These are phyloP conservation scores for Trissolcus basalis DNA, from an alignment of 1,140 invertebrate species.

Conservation along the genomic window DNA sequence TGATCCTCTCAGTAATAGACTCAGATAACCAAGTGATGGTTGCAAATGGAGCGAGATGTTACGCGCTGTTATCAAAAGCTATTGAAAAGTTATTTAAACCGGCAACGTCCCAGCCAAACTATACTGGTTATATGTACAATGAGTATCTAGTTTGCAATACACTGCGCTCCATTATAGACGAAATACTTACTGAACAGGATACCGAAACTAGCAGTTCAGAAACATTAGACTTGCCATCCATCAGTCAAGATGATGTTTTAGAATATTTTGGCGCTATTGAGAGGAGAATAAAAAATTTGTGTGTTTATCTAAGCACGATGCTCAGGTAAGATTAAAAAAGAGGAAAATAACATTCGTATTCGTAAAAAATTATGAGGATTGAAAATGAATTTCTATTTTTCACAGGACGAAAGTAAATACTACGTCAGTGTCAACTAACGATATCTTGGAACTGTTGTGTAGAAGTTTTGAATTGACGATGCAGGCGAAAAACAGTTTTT, in stretches of 20 bases:
- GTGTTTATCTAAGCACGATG: conserved; percentile 65
- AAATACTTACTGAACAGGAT: conserved; percentile 62
- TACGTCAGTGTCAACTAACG: conserved; percentile 60
- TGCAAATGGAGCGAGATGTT: conserved; percentile 65
- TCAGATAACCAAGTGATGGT: conserved; percentile 59
- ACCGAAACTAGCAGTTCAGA: conserved; percentile 23
- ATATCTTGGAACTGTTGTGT: conserved; percentile 63
- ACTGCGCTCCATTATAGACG: conserved; percentile 65
- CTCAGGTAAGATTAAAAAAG: conserved; percentile 50
- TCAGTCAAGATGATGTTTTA: conserved; percentile 61
- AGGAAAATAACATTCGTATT: not conserved
- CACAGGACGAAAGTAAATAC: conserved; percentile 51
- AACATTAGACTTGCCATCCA: conserved; percentile 58
- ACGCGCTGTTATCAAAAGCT: conserved; percentile 61
- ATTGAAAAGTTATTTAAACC: conserved; percentile 66
- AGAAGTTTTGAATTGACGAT: conserved; percentile 64
- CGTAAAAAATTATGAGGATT: not conserved
- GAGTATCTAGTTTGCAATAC: conserved; percentile 66
- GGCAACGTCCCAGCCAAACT: conserved; percentile 44
- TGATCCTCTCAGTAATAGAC: conserved; percentile 64
- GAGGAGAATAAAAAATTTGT: conserved; percentile 66
- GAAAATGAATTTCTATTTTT: conserved; percentile 34
- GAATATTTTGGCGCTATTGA: conserved; percentile 61
- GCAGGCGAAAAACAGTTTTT: conserved; percentile 49
- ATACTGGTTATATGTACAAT: conserved; percentile 61